Base-by-base conservation (phyloP, 2,113 vertebrate genomes). In the Aptenodytes patagonicus region DNA sequence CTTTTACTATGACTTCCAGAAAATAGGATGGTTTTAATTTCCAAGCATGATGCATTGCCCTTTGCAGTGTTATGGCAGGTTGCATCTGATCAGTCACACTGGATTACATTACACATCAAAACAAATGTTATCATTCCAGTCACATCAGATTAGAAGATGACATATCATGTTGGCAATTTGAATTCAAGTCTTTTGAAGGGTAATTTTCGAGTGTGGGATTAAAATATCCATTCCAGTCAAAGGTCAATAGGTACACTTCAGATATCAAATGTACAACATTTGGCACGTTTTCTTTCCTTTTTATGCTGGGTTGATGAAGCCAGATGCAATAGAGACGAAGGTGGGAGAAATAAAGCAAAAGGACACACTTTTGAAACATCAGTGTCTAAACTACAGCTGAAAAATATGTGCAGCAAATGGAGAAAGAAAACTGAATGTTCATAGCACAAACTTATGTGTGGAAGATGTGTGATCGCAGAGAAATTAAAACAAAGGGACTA, bases 161-260 rank as follows among this genome's bases (percentile, higher is more conserved):
- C 94, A 92, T 88, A 93, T 94, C 94, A 93, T 61, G 47, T 31
- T 88, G 83, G 94, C 32, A 96, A 95, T 96, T 96, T 98, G 87
- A 89, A 97, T 83, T 96, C 83, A 82, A 93, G 80, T 95, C 95
- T 95, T 97, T 91, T 89, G 92, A 97, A 97, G 87, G 90, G 87
- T 95, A 97, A 96, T 97, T 98, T 98, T 96, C 5, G 1, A 96
- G 77, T 85, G 93, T 65, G 79, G 58, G 91, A 97, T 97, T 97
- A 97, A 98, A 98, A 97, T 96, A 96, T 84, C 57, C 24, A 93
- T 97, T 68, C 71, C 46, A 94, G 85, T 92, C 92, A 97, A 96
- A 96, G 96, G 90, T 97, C 95, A 96, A 93, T 89, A 95, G 78
- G 92, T 94, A 66, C 52, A 80, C 90, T 95, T 92, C 90, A 92